A percentile compares a stretch with the other conserved stretches of the same genome.
These are phyloP conservation scores for Pygoscelis antarcticus DNA, from an alignment of 2,113 vertebrate species.

Conservation along the genomic window DNA sequence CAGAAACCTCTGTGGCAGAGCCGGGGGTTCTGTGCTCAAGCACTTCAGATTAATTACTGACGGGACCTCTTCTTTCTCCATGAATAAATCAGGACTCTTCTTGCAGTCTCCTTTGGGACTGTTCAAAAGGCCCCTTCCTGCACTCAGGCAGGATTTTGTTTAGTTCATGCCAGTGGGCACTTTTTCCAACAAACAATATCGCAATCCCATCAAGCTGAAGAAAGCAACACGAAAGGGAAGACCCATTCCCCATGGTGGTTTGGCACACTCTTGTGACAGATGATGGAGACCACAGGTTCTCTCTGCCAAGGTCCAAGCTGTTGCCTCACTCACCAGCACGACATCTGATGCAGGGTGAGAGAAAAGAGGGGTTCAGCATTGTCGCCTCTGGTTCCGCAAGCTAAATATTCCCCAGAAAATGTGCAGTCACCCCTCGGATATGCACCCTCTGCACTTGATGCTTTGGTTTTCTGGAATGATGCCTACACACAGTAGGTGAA, in stretches of 20 bases:
- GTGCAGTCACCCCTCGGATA: fast-evolving
- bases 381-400: not conserved
- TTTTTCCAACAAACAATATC: not conserved
- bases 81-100: not conserved
- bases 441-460: not conserved
- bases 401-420: not conserved
- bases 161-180: not conserved
- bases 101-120: not conserved
- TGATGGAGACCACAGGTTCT: not conserved
- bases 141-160: not conserved
- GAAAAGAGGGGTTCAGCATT: not conserved
- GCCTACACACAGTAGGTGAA: not conserved
- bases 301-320: not conserved
- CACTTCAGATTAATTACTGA: not conserved
- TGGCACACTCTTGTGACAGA: not conserved
- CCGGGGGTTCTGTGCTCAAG: not conserved
- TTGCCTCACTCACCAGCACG: not conserved
- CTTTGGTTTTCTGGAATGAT: not conserved
- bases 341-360: not conserved
- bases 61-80: not conserved
- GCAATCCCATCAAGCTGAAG: not conserved
- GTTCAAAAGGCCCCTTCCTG: not conserved
- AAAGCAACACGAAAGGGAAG: not conserved
- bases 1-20: not conserved
- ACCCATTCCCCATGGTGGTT: not conserved